These are phyloP conservation scores for Conger conger DNA, from an alignment of 2,113 vertebrate species.

Conservation along the genomic window DNA sequence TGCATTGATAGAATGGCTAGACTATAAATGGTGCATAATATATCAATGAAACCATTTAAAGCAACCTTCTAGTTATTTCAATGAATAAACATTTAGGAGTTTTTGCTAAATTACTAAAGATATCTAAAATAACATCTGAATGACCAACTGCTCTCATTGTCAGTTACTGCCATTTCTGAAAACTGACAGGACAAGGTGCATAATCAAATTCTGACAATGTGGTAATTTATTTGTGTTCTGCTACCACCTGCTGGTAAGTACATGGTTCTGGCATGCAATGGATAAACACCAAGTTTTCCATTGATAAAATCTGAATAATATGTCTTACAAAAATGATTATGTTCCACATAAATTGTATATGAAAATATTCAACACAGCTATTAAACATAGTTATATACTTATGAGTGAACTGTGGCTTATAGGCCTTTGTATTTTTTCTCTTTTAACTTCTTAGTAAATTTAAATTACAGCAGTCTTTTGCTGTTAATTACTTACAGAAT, in stretches of 20 bases:
- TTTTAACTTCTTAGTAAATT: too few species aligned
- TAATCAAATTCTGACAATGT: neutral
- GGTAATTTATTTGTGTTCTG: neutral
- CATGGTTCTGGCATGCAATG: neutral
- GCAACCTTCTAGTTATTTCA: neutral
- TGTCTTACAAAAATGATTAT: too few species aligned
- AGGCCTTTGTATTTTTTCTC: too few species aligned
- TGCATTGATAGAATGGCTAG: neutral
- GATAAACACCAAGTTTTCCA: neutral
- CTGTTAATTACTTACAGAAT: too few species aligned
- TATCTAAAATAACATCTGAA: neutral
- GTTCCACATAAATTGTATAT: too few species aligned
- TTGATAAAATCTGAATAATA: too few species aligned
- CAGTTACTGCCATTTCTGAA: neutral
- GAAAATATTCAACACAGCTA: too few species aligned
- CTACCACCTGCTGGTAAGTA: slow-evolving; percentile 17
- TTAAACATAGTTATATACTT: too few species aligned
- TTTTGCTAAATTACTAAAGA: neutral
- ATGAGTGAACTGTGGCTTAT: too few species aligned
- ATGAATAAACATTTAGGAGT: neutral
- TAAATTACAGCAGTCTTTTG: too few species aligned
- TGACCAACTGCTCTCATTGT: neutral
- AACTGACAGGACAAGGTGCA: neutral
- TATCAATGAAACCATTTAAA: neutral
- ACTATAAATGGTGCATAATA: neutral